phyloP scores from a whole-genome alignment of 2,797 vertebrate species.

The Sebastes vulpes region DNA sequence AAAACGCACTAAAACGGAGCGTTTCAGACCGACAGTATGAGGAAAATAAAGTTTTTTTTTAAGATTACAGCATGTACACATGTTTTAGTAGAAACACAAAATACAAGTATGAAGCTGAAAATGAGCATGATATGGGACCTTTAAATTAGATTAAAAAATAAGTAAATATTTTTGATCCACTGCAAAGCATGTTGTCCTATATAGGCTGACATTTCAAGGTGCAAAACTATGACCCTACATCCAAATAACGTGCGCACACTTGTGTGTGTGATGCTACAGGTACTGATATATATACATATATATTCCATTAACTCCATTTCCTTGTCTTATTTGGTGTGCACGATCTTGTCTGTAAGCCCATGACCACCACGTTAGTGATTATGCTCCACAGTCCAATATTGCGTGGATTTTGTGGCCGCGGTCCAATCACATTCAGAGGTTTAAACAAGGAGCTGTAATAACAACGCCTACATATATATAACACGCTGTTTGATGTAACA shows the following conservation, averaged over 20 bases:
- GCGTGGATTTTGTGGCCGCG: not conserved
- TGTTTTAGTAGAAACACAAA: too few relatives aligned
- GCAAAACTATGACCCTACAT: not conserved
- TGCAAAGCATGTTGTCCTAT: not conserved
- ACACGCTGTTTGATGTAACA: slow-evolving; percentile 33
- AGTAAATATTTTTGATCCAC: not conserved
- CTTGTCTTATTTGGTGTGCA: not conserved
- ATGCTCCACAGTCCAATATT: not conserved
- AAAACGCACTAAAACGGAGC: too few relatives aligned
- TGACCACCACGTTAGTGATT: not conserved
- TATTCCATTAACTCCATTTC: not conserved
- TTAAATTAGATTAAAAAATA: not conserved
- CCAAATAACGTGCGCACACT: not conserved
- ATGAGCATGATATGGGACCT: too few relatives aligned
- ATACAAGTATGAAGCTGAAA: too few relatives aligned
- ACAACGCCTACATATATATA: not conserved
- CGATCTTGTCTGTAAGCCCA: not conserved
- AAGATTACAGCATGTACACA: too few relatives aligned
- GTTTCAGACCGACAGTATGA: too few relatives aligned
- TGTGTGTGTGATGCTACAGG: not conserved
- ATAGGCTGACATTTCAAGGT: not conserved
- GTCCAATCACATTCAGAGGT: slow-evolving; percentile 2
- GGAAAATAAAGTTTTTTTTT: too few relatives aligned
- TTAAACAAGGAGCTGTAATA: slow-evolving; percentile 17
- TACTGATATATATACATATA: not conserved